Base-by-base conservation (phyloP, 53 echinoderm and acorn worm genomes). In the Astropecten irregularis region DNA sequence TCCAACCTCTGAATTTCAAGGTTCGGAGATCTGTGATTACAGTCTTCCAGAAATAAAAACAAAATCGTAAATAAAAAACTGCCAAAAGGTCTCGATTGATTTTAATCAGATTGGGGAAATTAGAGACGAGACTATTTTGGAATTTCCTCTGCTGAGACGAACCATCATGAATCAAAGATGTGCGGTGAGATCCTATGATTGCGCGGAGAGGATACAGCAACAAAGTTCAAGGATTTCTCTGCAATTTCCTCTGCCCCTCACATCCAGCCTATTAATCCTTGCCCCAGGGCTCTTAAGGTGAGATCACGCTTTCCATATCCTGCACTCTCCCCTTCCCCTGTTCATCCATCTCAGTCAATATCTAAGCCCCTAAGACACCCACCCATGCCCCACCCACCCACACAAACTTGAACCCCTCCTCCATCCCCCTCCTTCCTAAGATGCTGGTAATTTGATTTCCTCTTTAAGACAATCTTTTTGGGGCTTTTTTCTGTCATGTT, bases 401-500 rank as follows among this genome's bases (percentile, higher is more conserved):
- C n/a, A n/a, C n/a, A n/a, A n/a, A n/a, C n/a, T n/a, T n/a, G n/a
- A n/a, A n/a, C n/a, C n/a, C n/a, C n/a, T n/a, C n/a, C n/a, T n/a
- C n/a, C n/a, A 9, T 25, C 26, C 56, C 3, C 56, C 63, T 35
- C 33, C 26, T 35, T 63, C 26, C 35, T 22, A 34, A 33, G 18
- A 63, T 11, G 13, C 59, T 23, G 67, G 27, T 67, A 67, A 40
- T 40, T 42, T 40, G 42, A 39, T 67, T 67, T 40, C 42, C 40
- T 67, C 42, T 26, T 39, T 28, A 67, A n/a, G 20, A 40, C 40
- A 67, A 67, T n/a, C n/a, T n/a, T n/a, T n/a, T n/a, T n/a, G n/a
- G n/a, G n/a, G n/a, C n/a, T n/a, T 67, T 39, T 67, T 42, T 39
- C 40, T 67, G 23, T 40, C 67, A 67, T 42, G 22, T 67, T 40